phyloP scores from a whole-genome alignment of 2,113 vertebrate genomes.

The Ursus arctos region DNA sequence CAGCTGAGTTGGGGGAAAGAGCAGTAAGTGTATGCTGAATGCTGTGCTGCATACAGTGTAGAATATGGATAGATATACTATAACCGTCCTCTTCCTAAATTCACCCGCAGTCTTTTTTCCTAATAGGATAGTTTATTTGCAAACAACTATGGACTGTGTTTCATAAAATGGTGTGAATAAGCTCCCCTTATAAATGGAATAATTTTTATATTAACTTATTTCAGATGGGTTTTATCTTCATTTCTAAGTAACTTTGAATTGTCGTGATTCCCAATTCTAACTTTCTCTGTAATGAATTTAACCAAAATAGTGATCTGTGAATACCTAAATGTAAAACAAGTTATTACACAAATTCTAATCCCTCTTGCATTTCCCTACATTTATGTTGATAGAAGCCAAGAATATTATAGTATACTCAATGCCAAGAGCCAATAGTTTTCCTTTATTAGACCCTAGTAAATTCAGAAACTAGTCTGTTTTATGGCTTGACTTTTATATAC shows the following conservation, averaged over 20 bases:
- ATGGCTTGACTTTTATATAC: background rate
- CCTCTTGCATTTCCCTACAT: background rate
- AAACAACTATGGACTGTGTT: background rate
- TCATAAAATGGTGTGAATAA: background rate
- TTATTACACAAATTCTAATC: background rate
- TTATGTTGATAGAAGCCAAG: background rate
- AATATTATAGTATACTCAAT: background rate
- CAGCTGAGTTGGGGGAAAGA: background rate
- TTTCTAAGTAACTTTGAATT: slow-evolving; percentile 39
- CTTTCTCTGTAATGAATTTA: background rate
- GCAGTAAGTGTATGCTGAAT: background rate
- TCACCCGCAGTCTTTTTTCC: background rate
- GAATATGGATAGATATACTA: background rate
- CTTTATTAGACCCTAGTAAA: slow-evolving; percentile 1
- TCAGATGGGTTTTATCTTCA: slow-evolving; percentile 22
- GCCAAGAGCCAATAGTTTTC: background rate
- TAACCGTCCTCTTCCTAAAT: background rate
- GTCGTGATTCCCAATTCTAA: background rate
- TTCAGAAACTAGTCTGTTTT: background rate
- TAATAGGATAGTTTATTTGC: slow-evolving; percentile 6
- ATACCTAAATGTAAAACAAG: background rate
- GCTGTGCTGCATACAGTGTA: background rate
- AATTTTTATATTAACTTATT: slow-evolving; percentile 17
- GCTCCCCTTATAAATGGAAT: background rate
- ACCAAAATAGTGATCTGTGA: background rate